Base-by-base conservation (phyloP, 2,113 vertebrate genomes). In the Nothocercus julius region DNA sequence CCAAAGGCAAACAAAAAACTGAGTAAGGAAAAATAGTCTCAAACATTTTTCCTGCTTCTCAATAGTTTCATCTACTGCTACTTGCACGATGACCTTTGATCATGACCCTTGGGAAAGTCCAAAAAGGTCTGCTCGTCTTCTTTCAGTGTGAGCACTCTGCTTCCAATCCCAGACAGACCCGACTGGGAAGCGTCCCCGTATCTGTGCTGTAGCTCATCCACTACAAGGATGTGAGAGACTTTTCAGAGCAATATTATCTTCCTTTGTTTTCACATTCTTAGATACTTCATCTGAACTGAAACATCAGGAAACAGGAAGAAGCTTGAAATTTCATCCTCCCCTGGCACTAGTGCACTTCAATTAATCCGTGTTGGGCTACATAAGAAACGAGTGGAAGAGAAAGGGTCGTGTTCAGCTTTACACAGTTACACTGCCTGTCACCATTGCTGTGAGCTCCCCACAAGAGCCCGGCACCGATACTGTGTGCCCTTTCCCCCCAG, bases 11-110 rank as follows among this genome's bases (percentile, higher is more conserved):
- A 63, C 36, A 62, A 70, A 63, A 17, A 72, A 30, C 9, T 22
- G 28, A 69, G 24, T n/a, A 77, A 72, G 30, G 28, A 79, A 87
- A 91, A 91, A 9, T 19, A 92, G 0, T 12, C 74, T 14, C 15
- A 82, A 89, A 87, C 47, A 82, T 56, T 78, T 92, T 78, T 73
- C 58, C 66, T 62, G 18, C 24, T 92, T 75, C 63, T 89, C 28
- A 85, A 16, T 38, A 76, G 79, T 38, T 87, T 80, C 2, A 84
- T 63, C 68, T 63, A 88, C 14, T 63, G 51, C 25, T 82, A 42
- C 38, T 66, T 44, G 18, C 36, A n/a, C 32, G 36, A 69, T 7
- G 0, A 49, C 63, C 66, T 85, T 90, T 4, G 44, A 36, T 8
- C 36, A 36, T 36, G 36, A 36, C 9, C 8, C 7, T 36, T 47